Conservation (phyloP, 2,113 vertebrate genomes). For the Scopus umbretta region DNA sequence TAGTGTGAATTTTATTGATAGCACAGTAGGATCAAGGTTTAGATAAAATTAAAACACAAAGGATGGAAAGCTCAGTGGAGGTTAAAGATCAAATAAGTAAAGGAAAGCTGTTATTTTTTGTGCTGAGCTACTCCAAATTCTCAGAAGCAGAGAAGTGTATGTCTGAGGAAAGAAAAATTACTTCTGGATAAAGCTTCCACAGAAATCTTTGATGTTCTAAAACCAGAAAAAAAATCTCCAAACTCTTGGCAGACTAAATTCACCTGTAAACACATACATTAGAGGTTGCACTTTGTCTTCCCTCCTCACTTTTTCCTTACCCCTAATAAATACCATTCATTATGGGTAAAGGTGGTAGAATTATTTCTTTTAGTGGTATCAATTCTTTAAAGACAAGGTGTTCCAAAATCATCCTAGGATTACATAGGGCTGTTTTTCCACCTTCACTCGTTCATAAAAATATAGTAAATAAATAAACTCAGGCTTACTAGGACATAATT, state of each 20-base stretch:
- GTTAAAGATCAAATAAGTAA: background rate
- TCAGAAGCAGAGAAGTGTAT: background rate
- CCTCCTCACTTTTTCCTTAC: background rate
- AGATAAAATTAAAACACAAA: background rate
- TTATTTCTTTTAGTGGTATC: background rate
- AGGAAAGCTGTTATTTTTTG: background rate
- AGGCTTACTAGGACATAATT: background rate
- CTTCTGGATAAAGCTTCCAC: background rate
- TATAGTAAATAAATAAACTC: background rate
- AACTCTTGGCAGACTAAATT: background rate
- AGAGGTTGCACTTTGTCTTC: background rate
- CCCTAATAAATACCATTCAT: background rate
- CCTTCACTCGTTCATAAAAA: background rate
- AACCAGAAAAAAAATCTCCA: background rate
- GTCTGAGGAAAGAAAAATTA: background rate
- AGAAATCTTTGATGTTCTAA: background rate
- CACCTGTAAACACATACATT: background rate
- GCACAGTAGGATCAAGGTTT: background rate
- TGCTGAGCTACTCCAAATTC: background rate
- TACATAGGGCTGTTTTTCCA: background rate
- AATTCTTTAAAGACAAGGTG: background rate
- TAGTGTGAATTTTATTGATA: background rate
- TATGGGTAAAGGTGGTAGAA: background rate
- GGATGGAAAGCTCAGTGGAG: background rate
- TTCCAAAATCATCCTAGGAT: background rate